phyloP scores from a whole-genome alignment of 1,140 invertebrate genomes.

The Papilio dardanus region DNA sequence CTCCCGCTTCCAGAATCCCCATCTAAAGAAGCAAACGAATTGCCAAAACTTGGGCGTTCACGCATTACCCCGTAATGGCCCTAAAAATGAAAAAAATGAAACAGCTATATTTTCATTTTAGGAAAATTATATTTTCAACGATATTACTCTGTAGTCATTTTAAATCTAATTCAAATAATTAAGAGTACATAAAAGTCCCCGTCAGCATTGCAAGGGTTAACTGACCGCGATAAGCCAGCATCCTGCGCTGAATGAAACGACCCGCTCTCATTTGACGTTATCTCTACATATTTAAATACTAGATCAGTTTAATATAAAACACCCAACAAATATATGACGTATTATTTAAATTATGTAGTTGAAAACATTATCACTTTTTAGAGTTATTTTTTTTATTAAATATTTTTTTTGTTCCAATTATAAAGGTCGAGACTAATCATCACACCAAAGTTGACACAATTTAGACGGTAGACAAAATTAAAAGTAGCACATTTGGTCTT shows the following conservation, averaged over 20 bases:
- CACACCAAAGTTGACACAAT: too few species aligned
- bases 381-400: too few species aligned
- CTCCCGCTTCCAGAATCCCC: too few species aligned
- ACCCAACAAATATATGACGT: neutral
- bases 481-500: neutral
- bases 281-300: neutral
- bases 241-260: neutral
- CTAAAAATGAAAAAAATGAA: neutral
- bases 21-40: too few species aligned
- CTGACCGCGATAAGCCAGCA: constrained; percentile 26
- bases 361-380: too few species aligned
- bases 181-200: neutral
- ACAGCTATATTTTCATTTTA: too few species aligned
- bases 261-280: neutral
- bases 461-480: too few species aligned
- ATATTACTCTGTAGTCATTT: neutral
- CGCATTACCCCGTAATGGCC: neutral
- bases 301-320: neutral
- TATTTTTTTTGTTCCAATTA: too few species aligned
- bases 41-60: neutral
- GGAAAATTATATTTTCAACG: too few species aligned
- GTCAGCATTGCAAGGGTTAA: constrained; percentile 8
- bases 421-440: too few species aligned
- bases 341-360: too few species aligned
- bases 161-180: neutral